Evolutionary conservation across 2,888 invertebrate species (phyloP), one percentile per base, ranked within the genome.

Genomic region (Eupsilia transversa): DNA sequence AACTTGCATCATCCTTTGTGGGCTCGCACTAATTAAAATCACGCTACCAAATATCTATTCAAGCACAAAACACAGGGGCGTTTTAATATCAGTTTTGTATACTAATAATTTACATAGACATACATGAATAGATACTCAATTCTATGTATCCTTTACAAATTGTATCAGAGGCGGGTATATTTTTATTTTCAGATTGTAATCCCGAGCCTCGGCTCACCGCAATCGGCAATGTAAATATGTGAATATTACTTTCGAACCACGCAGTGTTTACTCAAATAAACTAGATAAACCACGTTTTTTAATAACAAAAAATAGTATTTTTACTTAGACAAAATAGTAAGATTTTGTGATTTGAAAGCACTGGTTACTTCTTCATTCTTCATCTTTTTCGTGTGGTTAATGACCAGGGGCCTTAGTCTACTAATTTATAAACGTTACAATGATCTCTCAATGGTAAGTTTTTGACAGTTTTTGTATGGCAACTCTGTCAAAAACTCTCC

Each of bases 41-140:
- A 5, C 46, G 23, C 23, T 17, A 64, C 41, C 23, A 46, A 46
- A 30, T 30, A n/a, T n/a, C 33, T n/a, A 33, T 33, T 65, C n/a
- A 49, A 10, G 33, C 33, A 33, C 46, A 49, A 49, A 43, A n/a
- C 23, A 33, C 33, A 65, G 33, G 17, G 17, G n/a, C 17, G 6
- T 65, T 49, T 49, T 33, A 46, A 65, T 46, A 33, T 49, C n/a
- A 33, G 49, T 49, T 65, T 65, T 33, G 33, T 10, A 65, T 49
- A 10, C 10, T 64, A 33, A n/a, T n/a, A 46, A 33, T 10, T n/a
- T 10, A n/a, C n/a, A n/a, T n/a, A n/a, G n/a, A n/a, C n/a, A 33
- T n/a, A 9, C 5, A 33, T 46, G n/a, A 46, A n/a, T 30, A 43
- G 7, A 43, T 23, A 64, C 9, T 64, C 3, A 14, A 33, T 46